phyloP scores from a whole-genome alignment of 2,797 vertebrate species.

The Anas acuta region DNA sequence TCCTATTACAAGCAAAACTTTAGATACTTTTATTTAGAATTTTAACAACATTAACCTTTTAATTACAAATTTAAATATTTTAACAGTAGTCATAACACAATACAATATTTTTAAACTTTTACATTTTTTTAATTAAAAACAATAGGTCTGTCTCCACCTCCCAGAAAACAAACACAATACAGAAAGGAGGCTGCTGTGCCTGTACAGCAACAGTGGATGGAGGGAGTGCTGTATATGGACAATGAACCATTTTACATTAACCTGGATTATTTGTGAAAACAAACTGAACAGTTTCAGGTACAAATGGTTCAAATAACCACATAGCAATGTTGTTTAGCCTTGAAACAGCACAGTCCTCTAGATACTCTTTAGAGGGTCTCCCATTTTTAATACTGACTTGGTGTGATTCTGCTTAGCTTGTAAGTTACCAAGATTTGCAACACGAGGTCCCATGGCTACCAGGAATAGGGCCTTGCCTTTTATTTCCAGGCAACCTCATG shows the following conservation, averaged over 20 bases:
- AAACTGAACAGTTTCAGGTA: conserved; percentile 64
- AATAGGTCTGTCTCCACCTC: conserved; percentile 66
- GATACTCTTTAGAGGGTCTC: conserved; percentile 40
- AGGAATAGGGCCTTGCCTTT: conserved; percentile 15
- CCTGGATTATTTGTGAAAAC: conserved; percentile 37
- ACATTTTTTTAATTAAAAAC: conserved; percentile 67
- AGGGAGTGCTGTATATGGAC: conserved; percentile 55
- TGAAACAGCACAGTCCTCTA: conserved; percentile 58
- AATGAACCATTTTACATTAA: conserved; percentile 64
- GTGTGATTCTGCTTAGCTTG: conserved; percentile 19
- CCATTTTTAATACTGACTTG: conserved; percentile 63
- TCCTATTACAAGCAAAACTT: conserved; percentile 75
- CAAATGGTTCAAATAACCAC: conserved; percentile 61
- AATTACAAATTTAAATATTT: conserved; percentile 75
- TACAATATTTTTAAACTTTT: conserved; percentile 68
- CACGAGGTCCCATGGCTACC: background rate
- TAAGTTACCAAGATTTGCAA: background rate
- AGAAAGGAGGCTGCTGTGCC: conserved; percentile 68
- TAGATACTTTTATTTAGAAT: conserved; percentile 75
- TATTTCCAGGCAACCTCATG: background rate
- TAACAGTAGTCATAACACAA: conserved; percentile 73
- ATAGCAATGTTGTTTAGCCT: conserved; percentile 44
- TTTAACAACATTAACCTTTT: conserved; percentile 75
- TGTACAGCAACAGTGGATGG: conserved; percentile 50
- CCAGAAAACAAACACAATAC: conserved; percentile 65